These are phyloP conservation scores for Chamaea fasciata DNA, from an alignment of 2,113 vertebrate species.

Conservation along the genomic window DNA sequence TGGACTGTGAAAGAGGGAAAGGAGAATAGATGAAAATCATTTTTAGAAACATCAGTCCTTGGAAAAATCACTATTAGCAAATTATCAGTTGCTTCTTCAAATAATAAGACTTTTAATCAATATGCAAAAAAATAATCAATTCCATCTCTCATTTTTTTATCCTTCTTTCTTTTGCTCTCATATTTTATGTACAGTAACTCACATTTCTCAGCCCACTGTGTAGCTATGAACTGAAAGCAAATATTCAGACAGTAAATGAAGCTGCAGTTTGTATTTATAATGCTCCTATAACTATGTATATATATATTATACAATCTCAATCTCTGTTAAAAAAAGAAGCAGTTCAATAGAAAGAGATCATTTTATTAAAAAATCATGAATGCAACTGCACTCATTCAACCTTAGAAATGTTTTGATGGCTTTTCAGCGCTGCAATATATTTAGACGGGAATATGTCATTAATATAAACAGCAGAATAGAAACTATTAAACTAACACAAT, in stretches of 20 bases:
- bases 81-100: conserved; percentile 38
- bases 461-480: conserved; percentile 94
- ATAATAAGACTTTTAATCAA: conserved; percentile 25
- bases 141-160: conserved; percentile 46
- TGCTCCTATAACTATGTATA: conserved; percentile 52
- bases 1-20: not conserved
- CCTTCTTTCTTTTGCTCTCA: conserved; percentile 13
- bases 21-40: not conserved
- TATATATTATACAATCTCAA: conserved; percentile 37
- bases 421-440: conserved; percentile 87
- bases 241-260: conserved; percentile 46
- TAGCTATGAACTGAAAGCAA: conserved; percentile 50
- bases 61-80: conserved; percentile 48
- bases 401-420: conserved; percentile 94
- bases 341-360: conserved; percentile 90
- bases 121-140: conserved; percentile 47
- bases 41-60: not conserved
- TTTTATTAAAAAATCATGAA: conserved; percentile 83
- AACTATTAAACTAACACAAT: conserved; percentile 98
- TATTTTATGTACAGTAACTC: conserved; percentile 53
- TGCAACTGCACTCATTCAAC: conserved; percentile 92
- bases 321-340: conserved; percentile 47
- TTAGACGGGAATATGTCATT: conserved; percentile 96
- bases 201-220: not conserved
- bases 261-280: conserved; percentile 30